Evolutionary conservation across 2,113 vertebrate genomes (phyloP), one percentile per base, ranked within the genome.

Genomic region (Pseudopipra pipra): DNA sequence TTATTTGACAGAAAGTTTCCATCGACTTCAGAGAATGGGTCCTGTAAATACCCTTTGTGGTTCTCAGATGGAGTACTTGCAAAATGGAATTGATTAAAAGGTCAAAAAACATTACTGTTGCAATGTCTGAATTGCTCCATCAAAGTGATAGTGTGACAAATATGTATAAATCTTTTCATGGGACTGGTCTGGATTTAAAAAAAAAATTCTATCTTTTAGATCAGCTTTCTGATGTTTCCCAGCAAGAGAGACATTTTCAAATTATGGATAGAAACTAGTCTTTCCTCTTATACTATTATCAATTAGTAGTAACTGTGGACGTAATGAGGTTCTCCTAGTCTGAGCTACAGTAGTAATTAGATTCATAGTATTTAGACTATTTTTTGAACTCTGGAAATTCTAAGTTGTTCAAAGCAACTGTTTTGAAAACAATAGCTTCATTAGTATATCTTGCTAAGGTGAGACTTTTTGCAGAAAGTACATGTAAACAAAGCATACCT

Each of bases 71-170:
- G 67, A 94, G 61, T 39, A 78, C 24, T 81, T 75, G 44, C 71
- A 95, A 95, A 95, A 96, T 91, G 94, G 92, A 95, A 93, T 85
- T 93, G 81, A 95, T 96, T 95, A 91, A 96, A 88, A 95, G 96
- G 94, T 97, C 96, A 96, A 81, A 88, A 92, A 75, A 1, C 61
- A 59, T 94, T 85, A 88, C 49, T 55, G 39, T 55, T 84, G 37
- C 67, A 70, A 70, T 46, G 77, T 74, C 91, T 95, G 90, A 85
- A 63, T 78, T 81, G 30, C 74, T 93, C 86, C 93, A 92, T 92
- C 95, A 74, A 96, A 96, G 72, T 78, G 47, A 47, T 86, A 41
- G 49, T 78, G 39, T 76, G 88, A 93, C 85, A 96, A 94, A 93
- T 56, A 16, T 61, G 76, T 78, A 80, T 86, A 90, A 81, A 90